Conservation (phyloP, 2,888 invertebrate species). For the Nomada lathburiana region DNA sequence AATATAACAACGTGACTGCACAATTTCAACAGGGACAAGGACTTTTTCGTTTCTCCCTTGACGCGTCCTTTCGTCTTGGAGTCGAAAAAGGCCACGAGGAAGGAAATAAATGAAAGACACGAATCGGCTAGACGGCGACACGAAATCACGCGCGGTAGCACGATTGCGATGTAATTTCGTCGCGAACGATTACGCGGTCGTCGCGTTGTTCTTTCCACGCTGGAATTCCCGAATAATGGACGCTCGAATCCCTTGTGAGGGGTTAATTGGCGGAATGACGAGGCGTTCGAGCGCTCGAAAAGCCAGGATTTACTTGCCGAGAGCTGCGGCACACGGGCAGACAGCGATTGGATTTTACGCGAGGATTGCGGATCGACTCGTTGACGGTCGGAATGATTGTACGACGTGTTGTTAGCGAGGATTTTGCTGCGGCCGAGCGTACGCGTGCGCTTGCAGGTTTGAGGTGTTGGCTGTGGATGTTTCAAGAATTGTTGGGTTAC, state of each 20-base stretch:
- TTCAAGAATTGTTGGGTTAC: not conserved
- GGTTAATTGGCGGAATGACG: conserved; percentile 34
- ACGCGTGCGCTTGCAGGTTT: not conserved
- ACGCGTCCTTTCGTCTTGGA: not conserved
- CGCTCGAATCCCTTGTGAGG: not conserved
- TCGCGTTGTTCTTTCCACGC: conserved; percentile 24
- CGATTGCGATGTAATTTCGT: not conserved
- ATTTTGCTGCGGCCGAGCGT: conserved; percentile 3
- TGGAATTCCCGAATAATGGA: conserved; percentile 1
- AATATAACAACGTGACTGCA: conserved; percentile 80
- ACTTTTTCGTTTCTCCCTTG: conserved; percentile 1
- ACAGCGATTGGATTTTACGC: conserved; percentile 13
- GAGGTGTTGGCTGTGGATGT: not conserved
- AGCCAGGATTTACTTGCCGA: conserved; percentile 21
- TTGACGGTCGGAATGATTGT: conserved; percentile 16
- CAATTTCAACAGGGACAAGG: conserved; percentile 64
- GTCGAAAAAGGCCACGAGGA: not conserved
- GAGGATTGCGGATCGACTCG: not conserved
- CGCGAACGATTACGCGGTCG: conserved; percentile 12
- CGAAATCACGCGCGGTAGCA: conserved; percentile 2
- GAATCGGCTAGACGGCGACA: not conserved
- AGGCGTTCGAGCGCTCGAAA: conserved; percentile 13
- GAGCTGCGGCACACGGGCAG: not conserved
- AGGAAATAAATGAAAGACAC: not conserved
- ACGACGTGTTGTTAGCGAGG: conserved; percentile 15